Base-by-base conservation (phyloP, 2,888 invertebrate species). In the Temnothorax unifasciatus region DNA sequence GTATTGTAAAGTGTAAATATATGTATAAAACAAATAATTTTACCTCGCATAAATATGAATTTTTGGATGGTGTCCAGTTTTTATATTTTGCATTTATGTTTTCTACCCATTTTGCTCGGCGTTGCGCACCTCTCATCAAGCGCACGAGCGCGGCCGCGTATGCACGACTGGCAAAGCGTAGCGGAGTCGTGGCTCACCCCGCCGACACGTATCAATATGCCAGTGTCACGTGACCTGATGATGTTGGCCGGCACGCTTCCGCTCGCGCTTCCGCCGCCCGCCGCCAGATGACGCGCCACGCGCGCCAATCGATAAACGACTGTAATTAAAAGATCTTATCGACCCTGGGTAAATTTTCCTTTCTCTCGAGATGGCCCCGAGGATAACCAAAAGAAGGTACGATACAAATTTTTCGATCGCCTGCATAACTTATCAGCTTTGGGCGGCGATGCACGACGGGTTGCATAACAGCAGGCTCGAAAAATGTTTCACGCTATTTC, bases 151-250 rank as follows among this genome's bases (percentile, higher is more conserved):
- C 81, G 87, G 75, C 86, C 90, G 90, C 90, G 87, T 90, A 90
- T 85, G 87, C 90, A 90, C 90, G 90, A 92, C 91, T 91, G 91
- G 92, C 91, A 90, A 91, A 91, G 87, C 87, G 89, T 89, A 92
- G 92, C 93, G 92, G 92, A 93, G 91, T 94, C 93, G 93, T 94
- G 93, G 93, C 94, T 92, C 89, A 87, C 89, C 90, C 91, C 90
- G 92, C 91, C 92, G 94, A 94, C 94, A 94, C 94, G 94, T 94
- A 94, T 94, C 94, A 93, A 94, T 94, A 93, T 92, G 91, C 91
- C 87, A 92, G 87, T 90, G 92, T 94, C 95, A 95, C 95, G 94
- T 94, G 94, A 94, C 93, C 89, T 93, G 94, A 94, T 95, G 94
- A 94, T 93, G 94, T 94, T 94, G 94, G 93, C 92, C 91, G 91